Base-by-base conservation (phyloP, 2,888 invertebrate species). In the Colletes collaris region DNA sequence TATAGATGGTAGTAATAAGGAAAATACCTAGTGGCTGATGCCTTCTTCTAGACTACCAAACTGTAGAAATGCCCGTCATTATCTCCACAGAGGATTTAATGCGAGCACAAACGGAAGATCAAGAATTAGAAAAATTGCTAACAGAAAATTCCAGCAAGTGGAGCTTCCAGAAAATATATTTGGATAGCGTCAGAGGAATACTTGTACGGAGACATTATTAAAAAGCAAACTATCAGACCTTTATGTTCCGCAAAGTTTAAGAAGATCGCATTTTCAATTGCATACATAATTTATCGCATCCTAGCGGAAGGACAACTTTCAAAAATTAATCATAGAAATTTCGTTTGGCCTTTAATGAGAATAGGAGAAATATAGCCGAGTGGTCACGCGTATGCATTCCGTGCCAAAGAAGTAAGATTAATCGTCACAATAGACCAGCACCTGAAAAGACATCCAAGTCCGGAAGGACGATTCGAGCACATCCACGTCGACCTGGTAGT, bases 11-110 rank as follows among this genome's bases (percentile, higher is more conserved):
- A 0, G n/a, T n/a, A n/a, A n/a, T n/a, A n/a, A 13, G 3, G 73
- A 79, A 0, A 90, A 89, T 16, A 52, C n/a, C n/a, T 74, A 1
- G 85, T 86, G 0, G 88, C 89, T 0, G 89, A 89, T 64, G 74
- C 86, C 0, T 60, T 89, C 5, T 88, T n/a, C 84, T 0, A 71
- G 89, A 11, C 7, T 87, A 0, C 73, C n/a, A 85, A 7, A 46
- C 66, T 4, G 76, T 85, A 37, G 58, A 76, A 16, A 68, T 84
- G 64, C 80, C 76, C 0, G 66, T 58, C 0, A 35, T 60, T 1
- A 40, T 80, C 4, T 67, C 74, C 0, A 71, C 75, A 4, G 60
- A 78, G 1, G 79, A 79, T 7, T 40, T 84, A 3, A 37, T 40
- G 3, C 3, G 55, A 19, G 75, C 56, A 3, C 82, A 86, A 55